Conservation (phyloP, 2,888 invertebrate genomes). For the Polymixis lichenea region DNA sequence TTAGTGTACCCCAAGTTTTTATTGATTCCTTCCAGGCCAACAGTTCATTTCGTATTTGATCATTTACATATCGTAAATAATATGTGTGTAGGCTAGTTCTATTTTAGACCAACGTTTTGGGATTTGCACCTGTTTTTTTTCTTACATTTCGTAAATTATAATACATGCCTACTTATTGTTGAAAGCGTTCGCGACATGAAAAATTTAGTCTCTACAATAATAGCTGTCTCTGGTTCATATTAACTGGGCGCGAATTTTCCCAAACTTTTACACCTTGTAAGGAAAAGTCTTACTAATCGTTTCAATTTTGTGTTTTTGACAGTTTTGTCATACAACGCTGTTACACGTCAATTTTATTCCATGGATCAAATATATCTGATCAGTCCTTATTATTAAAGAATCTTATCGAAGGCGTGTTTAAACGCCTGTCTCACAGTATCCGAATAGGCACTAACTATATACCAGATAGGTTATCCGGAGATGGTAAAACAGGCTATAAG, state of each 20-base stretch:
- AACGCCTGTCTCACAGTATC: neutral
- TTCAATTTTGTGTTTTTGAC: neutral
- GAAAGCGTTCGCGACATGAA: conserved; percentile 7
- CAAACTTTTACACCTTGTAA: neutral
- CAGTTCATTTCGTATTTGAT: conserved; percentile 13
- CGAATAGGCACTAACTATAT: neutral
- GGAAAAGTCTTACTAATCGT: neutral
- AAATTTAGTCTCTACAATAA: neutral
- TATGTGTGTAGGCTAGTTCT: conserved; percentile 19
- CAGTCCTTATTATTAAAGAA: neutral
- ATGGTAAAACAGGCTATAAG: neutral
- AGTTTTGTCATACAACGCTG: neutral
- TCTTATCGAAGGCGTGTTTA: neutral
- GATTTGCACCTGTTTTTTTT: neutral
- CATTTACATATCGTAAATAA: conserved; percentile 17
- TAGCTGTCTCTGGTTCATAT: too few relatives aligned
- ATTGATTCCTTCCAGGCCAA: conserved; percentile 39
- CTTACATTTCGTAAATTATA: neutral
- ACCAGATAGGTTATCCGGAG: neutral
- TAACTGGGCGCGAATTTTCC: neutral
- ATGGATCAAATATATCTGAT: neutral
- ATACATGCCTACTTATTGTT: neutral
- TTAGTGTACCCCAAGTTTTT: conserved; percentile 49
- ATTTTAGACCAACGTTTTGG: conserved; percentile 1
- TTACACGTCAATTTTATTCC: neutral